Evolutionary conservation across 2,113 vertebrate species (phyloP).

Genomic region (Eleginops maclovinus): DNA sequence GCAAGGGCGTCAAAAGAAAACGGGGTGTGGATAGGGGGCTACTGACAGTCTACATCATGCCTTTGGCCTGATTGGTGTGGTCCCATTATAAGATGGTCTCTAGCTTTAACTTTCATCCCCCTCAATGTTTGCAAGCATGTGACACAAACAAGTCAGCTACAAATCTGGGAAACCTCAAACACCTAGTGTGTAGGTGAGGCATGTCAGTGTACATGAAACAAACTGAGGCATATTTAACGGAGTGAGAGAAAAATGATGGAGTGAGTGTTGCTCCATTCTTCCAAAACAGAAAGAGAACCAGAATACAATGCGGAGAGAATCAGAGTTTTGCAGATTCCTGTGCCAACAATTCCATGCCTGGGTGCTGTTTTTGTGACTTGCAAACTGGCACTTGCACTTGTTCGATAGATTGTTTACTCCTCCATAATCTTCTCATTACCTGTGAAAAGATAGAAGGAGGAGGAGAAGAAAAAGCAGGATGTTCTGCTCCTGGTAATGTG

Average conservation of each 20-base stretch:
- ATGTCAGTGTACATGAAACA: background rate
- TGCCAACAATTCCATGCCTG: background rate
- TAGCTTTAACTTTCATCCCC: background rate
- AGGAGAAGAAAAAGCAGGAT: background rate
- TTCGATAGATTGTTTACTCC: background rate
- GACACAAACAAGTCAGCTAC: background rate
- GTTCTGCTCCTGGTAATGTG: conserved; percentile 22
- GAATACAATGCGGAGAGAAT: background rate
- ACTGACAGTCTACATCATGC: no score
- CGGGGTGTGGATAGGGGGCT: no score
- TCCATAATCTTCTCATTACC: background rate
- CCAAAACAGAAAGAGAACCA: background rate
- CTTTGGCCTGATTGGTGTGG: no score
- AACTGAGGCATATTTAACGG: background rate
- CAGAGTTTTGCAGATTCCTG: background rate
- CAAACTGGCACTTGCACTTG: background rate
- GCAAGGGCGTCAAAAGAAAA: no score
- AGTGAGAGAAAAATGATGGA: background rate
- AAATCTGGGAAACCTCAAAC: background rate
- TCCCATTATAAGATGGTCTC: no score
- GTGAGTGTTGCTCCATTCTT: background rate
- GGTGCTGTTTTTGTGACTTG: background rate
- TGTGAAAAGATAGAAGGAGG: background rate
- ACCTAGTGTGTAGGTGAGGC: conserved; percentile 22
- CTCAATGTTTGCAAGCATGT: background rate